Percentiles rank a stretch among this genome's conserved stretches.
Conservation (phyloP, 2,888 invertebrate genomes). For the Patella depressa region DNA sequence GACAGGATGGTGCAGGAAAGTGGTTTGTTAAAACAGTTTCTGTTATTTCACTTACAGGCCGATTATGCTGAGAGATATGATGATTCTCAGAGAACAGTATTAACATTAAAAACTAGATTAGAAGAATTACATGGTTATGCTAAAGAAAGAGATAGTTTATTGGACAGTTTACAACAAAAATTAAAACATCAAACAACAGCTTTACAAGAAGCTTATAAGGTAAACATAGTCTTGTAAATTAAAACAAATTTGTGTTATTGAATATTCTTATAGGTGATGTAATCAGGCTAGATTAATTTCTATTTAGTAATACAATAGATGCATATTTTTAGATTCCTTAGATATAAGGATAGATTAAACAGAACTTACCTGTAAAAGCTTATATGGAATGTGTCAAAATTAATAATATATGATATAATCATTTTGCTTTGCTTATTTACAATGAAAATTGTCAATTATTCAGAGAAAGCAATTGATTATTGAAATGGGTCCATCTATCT, state of each 20-base stretch:
- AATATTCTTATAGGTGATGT: no score
- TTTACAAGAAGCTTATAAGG: slow-evolving; percentile 53
- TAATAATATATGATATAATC: no score
- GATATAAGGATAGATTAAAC: no score
- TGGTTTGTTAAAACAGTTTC: no score
- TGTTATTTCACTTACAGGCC: slow-evolving; percentile 33
- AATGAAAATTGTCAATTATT: no score
- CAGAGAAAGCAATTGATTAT: no score
- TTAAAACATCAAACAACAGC: slow-evolving; percentile 46
- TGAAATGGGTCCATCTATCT: no score
- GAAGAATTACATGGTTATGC: slow-evolving; percentile 53
- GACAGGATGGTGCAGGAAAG: no score
- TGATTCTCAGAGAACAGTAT: slow-evolving; percentile 51
- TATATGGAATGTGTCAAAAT: no score
- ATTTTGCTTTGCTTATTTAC: no score
- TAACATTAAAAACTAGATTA: slow-evolving; percentile 50
- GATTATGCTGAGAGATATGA: slow-evolving; percentile 55
- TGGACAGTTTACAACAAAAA: slow-evolving; percentile 48
- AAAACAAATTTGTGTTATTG: not conserved
- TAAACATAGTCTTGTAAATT: slow-evolving; percentile 14
- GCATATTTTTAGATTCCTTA: not conserved
- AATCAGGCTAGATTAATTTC: no score
- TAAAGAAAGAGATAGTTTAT: slow-evolving; percentile 48
- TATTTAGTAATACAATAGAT: not conserved
- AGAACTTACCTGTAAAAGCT: no score